A percentile compares a stretch with the other conserved stretches of the same genome.
phyloP scores from a whole-genome alignment of 2,797 vertebrate genomes.

The Molossus alvarezi region DNA sequence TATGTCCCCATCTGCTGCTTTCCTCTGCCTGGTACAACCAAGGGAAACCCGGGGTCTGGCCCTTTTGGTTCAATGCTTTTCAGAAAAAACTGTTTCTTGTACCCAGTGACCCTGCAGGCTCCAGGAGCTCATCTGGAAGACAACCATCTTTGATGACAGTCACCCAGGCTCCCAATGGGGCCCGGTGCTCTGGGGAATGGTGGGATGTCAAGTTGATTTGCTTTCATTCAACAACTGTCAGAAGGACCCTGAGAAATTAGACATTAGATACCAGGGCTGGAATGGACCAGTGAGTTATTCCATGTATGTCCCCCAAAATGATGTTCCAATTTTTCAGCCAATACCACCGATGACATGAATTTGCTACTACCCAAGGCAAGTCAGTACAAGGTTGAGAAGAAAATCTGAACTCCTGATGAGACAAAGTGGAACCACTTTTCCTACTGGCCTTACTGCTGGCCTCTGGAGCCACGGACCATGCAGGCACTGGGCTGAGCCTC shows the following conservation, averaged over 20 bases:
- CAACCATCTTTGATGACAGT: background rate
- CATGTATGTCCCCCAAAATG: background rate
- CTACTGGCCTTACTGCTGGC: background rate
- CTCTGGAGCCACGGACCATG: background rate
- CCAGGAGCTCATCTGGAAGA: conserved; percentile 7
- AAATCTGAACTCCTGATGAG: background rate
- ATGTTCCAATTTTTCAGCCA: background rate
- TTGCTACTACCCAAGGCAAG: background rate
- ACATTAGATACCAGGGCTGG: background rate
- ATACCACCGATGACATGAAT: background rate
- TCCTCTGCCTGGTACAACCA: background rate
- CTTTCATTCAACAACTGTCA: background rate
- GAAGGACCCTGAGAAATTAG: background rate
- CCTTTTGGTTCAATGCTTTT: background rate
- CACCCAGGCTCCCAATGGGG: background rate
- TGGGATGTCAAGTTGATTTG: background rate
- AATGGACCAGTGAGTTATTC: background rate
- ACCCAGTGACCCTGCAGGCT: background rate
- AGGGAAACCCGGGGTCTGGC: background rate
- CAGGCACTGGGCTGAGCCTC: background rate
- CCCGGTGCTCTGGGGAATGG: background rate
- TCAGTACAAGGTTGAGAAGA: background rate
- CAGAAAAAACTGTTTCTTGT: background rate
- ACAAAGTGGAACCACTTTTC: background rate
- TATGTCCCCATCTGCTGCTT: background rate